phyloP scores from a whole-genome alignment of 2,113 vertebrate species.

The Nymphicus hollandicus region DNA sequence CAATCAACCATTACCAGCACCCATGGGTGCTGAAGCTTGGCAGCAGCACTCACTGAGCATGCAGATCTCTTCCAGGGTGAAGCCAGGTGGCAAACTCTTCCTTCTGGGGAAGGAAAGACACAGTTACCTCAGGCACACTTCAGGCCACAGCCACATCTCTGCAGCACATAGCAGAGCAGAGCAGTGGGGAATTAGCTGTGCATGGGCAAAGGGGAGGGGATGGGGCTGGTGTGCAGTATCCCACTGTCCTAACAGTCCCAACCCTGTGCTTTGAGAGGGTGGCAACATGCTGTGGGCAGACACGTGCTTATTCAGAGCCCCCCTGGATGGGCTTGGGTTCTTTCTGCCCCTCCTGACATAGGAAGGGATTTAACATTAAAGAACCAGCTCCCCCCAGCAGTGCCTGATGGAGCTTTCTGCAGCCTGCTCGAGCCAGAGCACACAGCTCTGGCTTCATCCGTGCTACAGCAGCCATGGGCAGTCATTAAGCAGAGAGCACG shows the following conservation, averaged over 20 bases:
- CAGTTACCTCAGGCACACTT: background rate
- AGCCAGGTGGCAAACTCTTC: constrained; percentile 88
- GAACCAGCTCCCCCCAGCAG: background rate
- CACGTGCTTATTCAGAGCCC: background rate
- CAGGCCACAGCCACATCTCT: background rate
- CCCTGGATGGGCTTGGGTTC: background rate
- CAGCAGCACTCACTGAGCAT: constrained; percentile 86
- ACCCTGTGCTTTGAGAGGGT: background rate
- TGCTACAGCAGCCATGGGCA: background rate
- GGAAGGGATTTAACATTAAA: background rate
- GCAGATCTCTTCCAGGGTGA: constrained; percentile 92
- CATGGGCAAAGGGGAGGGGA: background rate
- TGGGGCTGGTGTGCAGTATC: background rate
- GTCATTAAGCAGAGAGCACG: background rate
- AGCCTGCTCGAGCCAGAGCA: background rate
- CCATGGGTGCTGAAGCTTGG: background rate
- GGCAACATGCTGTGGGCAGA: background rate
- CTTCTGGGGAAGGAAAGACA: constrained; percentile 75
- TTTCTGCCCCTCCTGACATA: background rate
- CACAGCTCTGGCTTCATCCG: background rate
- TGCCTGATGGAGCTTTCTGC: background rate
- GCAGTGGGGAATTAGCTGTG: background rate
- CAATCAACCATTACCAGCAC: background rate
- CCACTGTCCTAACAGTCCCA: background rate
- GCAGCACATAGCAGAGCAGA: background rate